Evolutionary conservation across 2,888 invertebrate species (phyloP), one percentile per base, ranked within the genome.

Genomic region (Tinea semifulvella): DNA sequence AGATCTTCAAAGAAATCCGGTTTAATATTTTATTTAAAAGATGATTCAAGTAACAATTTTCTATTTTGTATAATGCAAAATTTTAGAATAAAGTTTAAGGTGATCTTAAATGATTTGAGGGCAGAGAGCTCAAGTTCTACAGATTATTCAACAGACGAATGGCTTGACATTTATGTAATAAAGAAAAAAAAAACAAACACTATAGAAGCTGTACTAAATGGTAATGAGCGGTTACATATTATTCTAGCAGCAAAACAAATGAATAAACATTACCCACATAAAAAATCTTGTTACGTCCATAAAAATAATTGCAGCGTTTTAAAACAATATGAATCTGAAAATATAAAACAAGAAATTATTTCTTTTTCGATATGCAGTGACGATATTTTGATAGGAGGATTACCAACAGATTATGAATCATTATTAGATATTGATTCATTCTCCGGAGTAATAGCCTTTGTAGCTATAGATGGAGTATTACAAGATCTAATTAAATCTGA

Each of bases 131-230:
- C 58, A 42, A 77, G 73, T 50, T 62, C 64, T n/a, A 57, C 58
- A 2, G 74, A 77, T 48, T 68, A 56, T 49, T 56, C 55, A 3
- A 58, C 63, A 1, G 64, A 68, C 40, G 65, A 72, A 49, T 82
- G 82, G 82, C 50, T 81, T 28, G 72, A 80, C 51, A 47, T 82
- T 7, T 53, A 51, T 1, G 20, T 82, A 28, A 53, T 57, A 20
- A 77, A 74, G 52, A 65, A 67, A 49, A 60, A 50, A 27, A 63
- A 64, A 11, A 57, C 60, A 22, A 65, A 64, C 47, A 62, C 68
- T n/a, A 63, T 82, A n/a, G 79, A 77, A 56, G 64, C 66, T 1
- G 54, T 61, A 13, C 59, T 80, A 11, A 80, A 82, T 53, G 56
- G 56, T 2, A 66, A 60, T 27, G 79, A 79, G 55, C 62, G 63